Percentiles rank a stretch among this genome's conserved stretches.
Evolutionary conservation across 2,797 vertebrate species (phyloP).

Genomic region (Lerista edwardsae): DNA sequence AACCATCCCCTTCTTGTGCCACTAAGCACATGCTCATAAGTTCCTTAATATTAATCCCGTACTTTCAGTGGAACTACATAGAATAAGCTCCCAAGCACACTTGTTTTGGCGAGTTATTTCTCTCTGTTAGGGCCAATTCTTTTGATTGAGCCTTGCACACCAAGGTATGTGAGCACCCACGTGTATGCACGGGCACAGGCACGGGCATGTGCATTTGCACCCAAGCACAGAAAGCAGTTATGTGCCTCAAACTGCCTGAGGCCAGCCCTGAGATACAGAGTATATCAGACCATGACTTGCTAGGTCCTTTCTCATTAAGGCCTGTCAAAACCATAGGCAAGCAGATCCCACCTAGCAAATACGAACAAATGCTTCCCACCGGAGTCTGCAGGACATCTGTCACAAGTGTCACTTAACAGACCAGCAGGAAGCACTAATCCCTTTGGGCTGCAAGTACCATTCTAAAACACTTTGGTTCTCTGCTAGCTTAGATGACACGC

Average conservation of each 20-base stretch:
- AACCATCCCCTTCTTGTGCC: no score
- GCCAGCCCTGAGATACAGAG: not conserved
- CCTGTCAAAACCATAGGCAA: slow-evolving; percentile 3
- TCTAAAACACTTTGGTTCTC: slow-evolving; percentile 6
- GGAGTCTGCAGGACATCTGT: slow-evolving; percentile 23
- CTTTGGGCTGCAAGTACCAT: slow-evolving; percentile 3
- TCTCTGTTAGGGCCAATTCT: no score
- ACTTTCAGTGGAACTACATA: no score
- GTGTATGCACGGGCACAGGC: not conserved
- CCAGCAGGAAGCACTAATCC: slow-evolving; percentile 19
- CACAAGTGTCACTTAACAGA: slow-evolving; percentile 23
- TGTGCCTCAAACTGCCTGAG: not conserved
- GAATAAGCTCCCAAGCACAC: no score
- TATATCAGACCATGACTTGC: not conserved
- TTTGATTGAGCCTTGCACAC: no score
- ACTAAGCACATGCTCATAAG: not conserved
- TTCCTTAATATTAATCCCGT: not conserved
- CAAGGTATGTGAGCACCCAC: no score
- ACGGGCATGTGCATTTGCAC: no score
- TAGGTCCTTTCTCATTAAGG: not conserved
- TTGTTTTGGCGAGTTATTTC: no score
- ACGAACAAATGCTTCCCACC: not conserved
- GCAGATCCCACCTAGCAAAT: not conserved
- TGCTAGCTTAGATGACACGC: not conserved
- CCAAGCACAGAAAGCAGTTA: no score